Conservation (phyloP, 1,140 invertebrate species). For the Drosophila azteca region DNA sequence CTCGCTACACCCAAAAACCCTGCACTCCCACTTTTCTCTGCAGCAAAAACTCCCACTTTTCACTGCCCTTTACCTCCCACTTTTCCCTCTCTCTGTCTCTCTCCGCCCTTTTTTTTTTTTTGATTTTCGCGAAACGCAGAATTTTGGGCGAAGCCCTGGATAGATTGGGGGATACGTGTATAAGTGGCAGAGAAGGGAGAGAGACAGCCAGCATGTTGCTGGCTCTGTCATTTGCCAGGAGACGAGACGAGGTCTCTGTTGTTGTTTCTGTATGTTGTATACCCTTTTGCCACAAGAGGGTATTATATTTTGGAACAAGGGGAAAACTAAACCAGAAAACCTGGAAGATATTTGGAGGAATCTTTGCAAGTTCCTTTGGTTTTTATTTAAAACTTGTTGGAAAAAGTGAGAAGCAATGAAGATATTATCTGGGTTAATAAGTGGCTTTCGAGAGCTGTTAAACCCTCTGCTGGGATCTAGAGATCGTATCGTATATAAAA, state of each 20-base stretch:
- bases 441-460: too few species aligned
- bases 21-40: conserved; percentile 16
- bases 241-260: conserved; percentile 24
- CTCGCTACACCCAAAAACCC: background rate
- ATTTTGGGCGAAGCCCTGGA: conserved; percentile 17
- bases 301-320: too few species aligned
- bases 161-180: too few species aligned
- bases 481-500: too few species aligned
- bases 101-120: conserved; percentile 22
- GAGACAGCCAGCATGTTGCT: conserved; percentile 14
- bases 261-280: conserved; percentile 42
- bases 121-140: conserved; percentile 67
- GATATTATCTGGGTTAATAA: too few species aligned
- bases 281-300: too few species aligned
- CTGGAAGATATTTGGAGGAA: too few species aligned
- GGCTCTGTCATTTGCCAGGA: conserved; percentile 15
- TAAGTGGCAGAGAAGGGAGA: conserved; percentile 12
- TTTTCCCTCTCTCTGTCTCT: conserved; percentile 27
- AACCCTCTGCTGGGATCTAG: too few species aligned
- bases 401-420: too few species aligned
- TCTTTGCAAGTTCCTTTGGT: too few species aligned
- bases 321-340: too few species aligned
- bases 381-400: too few species aligned
- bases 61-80: background rate
- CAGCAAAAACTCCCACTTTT: background rate